Evolutionary conservation across 2,888 invertebrate genomes (phyloP).

Genomic region (Cataglyphis cursor): DNA sequence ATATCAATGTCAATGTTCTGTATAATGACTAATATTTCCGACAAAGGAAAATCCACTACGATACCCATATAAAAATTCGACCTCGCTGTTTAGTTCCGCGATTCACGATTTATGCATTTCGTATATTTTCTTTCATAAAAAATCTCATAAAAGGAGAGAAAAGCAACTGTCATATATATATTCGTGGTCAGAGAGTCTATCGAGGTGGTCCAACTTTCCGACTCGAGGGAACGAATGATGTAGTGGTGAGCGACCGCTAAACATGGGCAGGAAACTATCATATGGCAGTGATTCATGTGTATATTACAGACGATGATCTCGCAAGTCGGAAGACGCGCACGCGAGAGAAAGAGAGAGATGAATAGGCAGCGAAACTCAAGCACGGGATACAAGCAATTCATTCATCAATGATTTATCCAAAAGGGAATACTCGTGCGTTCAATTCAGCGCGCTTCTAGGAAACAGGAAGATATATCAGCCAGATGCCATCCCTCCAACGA

Average conservation of each 20-base stretch:
- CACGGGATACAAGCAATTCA: slow-evolving; percentile 57
- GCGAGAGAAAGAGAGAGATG: slow-evolving; percentile 28
- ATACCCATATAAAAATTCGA: slow-evolving; percentile 22
- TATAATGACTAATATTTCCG: slow-evolving; percentile 29
- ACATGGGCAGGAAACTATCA: slow-evolving; percentile 44
- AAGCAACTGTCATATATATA: not conserved
- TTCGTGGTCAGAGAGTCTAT: not conserved
- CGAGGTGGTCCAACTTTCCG: not conserved
- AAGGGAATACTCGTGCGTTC: slow-evolving; percentile 45
- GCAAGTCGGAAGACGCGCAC: slow-evolving; percentile 42
- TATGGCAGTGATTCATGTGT: slow-evolving; percentile 40
- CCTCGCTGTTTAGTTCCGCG: slow-evolving; percentile 3
- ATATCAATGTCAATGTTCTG: not conserved
- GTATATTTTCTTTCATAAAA: not conserved
- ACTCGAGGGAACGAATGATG: not conserved
- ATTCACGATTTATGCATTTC: not conserved
- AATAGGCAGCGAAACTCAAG: slow-evolving; percentile 43
- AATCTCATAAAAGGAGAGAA: not conserved
- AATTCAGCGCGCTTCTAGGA: slow-evolving; percentile 56
- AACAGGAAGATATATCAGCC: slow-evolving; percentile 53
- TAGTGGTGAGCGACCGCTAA: not conserved
- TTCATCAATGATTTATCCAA: slow-evolving; percentile 55
- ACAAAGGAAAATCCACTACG: not conserved
- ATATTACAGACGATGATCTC: slow-evolving; percentile 56
- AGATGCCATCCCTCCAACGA: slow-evolving; percentile 27